Conservation (phyloP, 2,113 vertebrate species). For the Bufo bufo region DNA sequence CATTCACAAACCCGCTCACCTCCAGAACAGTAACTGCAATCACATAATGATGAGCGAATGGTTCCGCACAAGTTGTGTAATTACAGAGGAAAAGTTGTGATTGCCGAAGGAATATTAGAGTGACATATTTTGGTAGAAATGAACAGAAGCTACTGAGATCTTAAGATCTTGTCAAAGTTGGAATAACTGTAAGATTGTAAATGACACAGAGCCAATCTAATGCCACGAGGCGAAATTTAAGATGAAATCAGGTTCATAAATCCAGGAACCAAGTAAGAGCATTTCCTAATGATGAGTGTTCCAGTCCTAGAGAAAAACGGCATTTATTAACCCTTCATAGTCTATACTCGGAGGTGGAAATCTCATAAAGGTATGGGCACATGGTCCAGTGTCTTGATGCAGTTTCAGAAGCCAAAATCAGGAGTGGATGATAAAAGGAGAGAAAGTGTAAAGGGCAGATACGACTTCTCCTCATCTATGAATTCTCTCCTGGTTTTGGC, state of each 20-base stretch:
- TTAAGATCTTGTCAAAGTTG: not conserved
- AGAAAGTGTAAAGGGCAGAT: too few species aligned
- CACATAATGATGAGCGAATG: conserved; percentile 8
- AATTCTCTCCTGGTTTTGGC: too few species aligned
- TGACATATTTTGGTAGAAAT: conserved; percentile 17
- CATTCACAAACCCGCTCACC: conserved; percentile 4
- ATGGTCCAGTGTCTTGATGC: too few species aligned
- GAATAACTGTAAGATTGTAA: not conserved
- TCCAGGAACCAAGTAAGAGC: not conserved
- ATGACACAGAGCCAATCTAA: not conserved
- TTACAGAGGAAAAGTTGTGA: conserved; percentile 22
- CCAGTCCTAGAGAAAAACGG: not conserved
- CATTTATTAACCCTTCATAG: too few species aligned
- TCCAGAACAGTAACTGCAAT: conserved; percentile 14
- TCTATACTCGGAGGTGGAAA: too few species aligned
- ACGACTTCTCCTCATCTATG: too few species aligned
- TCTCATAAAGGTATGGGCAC: too few species aligned
- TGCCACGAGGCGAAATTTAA: not conserved
- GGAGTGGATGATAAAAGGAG: too few species aligned
- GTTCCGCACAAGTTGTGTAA: not conserved
- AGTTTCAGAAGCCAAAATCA: too few species aligned
- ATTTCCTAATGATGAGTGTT: conserved; percentile 15
- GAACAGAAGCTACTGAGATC: not conserved
- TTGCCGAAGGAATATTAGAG: not conserved
- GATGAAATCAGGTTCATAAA: not conserved